Evolutionary conservation across 1,140 invertebrate genomes (phyloP).

Genomic region (Panagrolaimus sp.): DNA sequence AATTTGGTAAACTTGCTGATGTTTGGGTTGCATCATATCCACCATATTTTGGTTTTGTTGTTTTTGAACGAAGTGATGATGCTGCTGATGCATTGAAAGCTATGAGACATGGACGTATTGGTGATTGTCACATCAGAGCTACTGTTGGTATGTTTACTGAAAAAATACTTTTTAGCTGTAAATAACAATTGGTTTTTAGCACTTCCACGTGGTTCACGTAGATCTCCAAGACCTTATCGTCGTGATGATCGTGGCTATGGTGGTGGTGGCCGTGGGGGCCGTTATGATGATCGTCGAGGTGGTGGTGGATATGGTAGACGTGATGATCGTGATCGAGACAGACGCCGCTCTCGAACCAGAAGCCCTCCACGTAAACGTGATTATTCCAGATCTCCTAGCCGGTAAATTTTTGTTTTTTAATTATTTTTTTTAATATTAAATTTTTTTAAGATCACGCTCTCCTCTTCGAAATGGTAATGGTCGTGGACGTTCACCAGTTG

Average conservation of each 20-base stretch:
- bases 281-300: not conserved
- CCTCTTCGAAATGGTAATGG: not conserved
- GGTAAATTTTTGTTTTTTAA: too few species aligned
- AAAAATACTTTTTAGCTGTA: too few species aligned
- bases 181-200: not conserved
- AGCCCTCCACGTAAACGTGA: not conserved
- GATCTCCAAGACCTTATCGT: not conserved
- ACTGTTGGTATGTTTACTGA: not conserved
- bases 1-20: conserved; percentile 3
- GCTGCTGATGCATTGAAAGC: conserved; percentile 3
- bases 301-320: not conserved
- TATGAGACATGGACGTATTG: not conserved
- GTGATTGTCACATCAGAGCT: not conserved
- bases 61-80: not conserved
- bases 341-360: not conserved
- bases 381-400: not conserved
- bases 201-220: not conserved
- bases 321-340: not conserved
- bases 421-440: too few species aligned
- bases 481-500: not conserved
- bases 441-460: too few species aligned
- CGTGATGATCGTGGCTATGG: not conserved
- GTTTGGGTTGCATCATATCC: conserved; percentile 4
- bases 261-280: not conserved
- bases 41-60: not conserved